Percentiles rank a stretch among this genome's conserved stretches.
Conservation (phyloP, 2,888 invertebrate species). For the Archips crataeganus region DNA sequence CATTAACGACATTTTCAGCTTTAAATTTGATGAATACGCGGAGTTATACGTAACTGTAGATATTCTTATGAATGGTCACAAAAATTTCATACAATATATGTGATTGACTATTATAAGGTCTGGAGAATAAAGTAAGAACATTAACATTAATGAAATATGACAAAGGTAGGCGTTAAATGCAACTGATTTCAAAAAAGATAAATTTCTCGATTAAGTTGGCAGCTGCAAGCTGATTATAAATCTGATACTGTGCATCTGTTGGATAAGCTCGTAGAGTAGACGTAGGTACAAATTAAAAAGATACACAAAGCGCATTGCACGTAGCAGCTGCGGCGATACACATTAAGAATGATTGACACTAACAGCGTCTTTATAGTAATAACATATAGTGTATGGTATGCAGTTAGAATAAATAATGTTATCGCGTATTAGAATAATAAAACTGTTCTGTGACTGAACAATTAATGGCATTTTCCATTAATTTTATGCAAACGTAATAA, state of each 20-base stretch:
- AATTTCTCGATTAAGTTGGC: conserved; percentile 24
- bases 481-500: background rate
- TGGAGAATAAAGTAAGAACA: no score
- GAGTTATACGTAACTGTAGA: background rate
- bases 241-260: conserved; percentile 39
- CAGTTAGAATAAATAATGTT: conserved; percentile 11
- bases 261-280: conserved; percentile 28
- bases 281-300: conserved; percentile 36
- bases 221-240: conserved; percentile 31
- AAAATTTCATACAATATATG: no score
- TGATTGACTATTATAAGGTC: no score
- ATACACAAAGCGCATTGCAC: conserved; percentile 32
- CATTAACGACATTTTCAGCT: background rate
- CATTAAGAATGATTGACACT: conserved; percentile 21
- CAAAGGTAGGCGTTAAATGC: no score
- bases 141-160: no score
- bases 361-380: conserved; percentile 28
- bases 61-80: no score
- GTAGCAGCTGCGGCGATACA: conserved; percentile 27
- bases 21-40: background rate
- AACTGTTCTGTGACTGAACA: background rate
- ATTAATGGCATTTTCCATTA: background rate
- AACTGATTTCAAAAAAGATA: conserved; percentile 24
- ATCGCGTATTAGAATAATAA: conserved; percentile 13
- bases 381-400: conserved; percentile 8